These are phyloP conservation scores for Butastur rufipennis DNA, from an alignment of 2,113 vertebrate genomes.

Conservation along the genomic window DNA sequence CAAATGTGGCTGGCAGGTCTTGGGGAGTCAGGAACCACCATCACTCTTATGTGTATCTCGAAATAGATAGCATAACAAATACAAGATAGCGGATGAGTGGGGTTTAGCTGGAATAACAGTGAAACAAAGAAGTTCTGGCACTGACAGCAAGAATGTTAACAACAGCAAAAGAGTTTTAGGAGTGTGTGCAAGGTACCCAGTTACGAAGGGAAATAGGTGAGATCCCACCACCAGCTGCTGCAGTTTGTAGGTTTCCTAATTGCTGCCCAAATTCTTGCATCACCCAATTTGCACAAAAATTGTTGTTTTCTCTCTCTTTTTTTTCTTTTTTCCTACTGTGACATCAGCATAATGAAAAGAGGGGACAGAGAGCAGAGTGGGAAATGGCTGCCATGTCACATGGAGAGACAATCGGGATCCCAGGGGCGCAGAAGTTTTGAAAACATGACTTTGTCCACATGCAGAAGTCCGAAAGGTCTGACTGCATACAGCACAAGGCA, in stretches of 20 bases:
- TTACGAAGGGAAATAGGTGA: neutral
- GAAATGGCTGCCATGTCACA: neutral
- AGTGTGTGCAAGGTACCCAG: neutral
- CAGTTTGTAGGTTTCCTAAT: neutral
- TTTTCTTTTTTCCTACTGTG: neutral
- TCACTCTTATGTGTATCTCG: fast-evolving
- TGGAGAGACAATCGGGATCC: neutral
- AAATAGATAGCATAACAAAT: neutral
- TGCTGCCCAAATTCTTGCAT: neutral
- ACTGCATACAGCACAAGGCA: neutral
- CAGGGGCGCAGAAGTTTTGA: neutral
- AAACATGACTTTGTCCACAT: neutral
- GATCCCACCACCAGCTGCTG: neutral
- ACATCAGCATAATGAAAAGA: neutral
- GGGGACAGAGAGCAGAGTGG: neutral
- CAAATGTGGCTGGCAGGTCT: neutral
- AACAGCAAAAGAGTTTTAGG: neutral
- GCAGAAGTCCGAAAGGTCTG: neutral
- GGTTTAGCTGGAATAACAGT: neutral
- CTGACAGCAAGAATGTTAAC: neutral
- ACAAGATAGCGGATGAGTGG: neutral
- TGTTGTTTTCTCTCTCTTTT: neutral
- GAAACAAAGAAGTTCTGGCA: neutral
- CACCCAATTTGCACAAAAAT: neutral
- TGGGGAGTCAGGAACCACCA: fast-evolving